Evolutionary conservation across 2,888 invertebrate genomes (phyloP).

Genomic region (Agrochola circellaris): DNA sequence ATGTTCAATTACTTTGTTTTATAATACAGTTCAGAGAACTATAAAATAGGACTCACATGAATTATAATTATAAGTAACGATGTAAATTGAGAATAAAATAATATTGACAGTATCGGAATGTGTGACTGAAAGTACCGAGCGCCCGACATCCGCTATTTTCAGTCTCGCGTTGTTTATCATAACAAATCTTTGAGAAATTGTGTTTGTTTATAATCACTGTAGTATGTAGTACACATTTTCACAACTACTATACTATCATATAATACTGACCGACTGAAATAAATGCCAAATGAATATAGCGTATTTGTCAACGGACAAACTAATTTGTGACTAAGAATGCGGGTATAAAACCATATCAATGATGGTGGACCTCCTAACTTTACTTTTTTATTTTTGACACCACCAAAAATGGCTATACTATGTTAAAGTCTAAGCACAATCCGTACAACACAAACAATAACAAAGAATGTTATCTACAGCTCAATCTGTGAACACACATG

Average conservation of each 20-base stretch:
- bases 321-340: neutral
- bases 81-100: slow-evolving; percentile 40
- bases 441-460: slow-evolving; percentile 48
- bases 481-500: slow-evolving; percentile 46
- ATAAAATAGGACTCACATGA: slow-evolving; percentile 47
- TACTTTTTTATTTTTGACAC: neutral
- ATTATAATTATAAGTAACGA: slow-evolving; percentile 18
- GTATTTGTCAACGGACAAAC: neutral
- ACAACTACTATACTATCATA: slow-evolving; percentile 15
- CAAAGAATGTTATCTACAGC: slow-evolving; percentile 38
- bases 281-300: slow-evolving; percentile 13
- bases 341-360: neutral
- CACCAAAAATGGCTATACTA: neutral
- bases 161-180: slow-evolving; percentile 47
- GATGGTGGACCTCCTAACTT: neutral
- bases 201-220: slow-evolving; percentile 46
- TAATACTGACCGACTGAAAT: slow-evolving; percentile 18
- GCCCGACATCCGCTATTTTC: slow-evolving; percentile 52
- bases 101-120: slow-evolving; percentile 56
- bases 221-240: slow-evolving; percentile 40
- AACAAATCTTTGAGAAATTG: slow-evolving; percentile 47
- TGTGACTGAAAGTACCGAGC: slow-evolving; percentile 40
- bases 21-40: slow-evolving; percentile 38
- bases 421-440: neutral
- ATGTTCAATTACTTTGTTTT: slow-evolving; percentile 59